Evolutionary conservation across 2,888 invertebrate genomes (phyloP), one percentile per base, ranked within the genome.

Genomic region (Anorthoa munda): DNA sequence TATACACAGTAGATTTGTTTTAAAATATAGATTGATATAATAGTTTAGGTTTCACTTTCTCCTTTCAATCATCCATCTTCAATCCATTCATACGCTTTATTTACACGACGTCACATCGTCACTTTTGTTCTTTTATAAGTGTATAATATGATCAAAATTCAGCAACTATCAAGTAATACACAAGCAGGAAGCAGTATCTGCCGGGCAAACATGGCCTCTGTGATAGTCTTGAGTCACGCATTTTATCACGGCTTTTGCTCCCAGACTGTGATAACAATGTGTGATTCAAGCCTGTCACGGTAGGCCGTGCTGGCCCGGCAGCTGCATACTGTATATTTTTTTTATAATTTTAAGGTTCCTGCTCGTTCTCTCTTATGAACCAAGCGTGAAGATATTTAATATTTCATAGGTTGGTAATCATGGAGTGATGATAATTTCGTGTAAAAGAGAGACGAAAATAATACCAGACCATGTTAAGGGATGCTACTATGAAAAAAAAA

Each of bases 351-450:
- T 21, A 7, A 15, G 7, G 5, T 18, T 31, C 1, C 23, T 73
- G 56, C 26, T 21, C 5, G 0, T 2, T 58, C 45, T 21, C 17
- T 21, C 26, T 45, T 31, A 59, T 11, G 26, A 59, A 64, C 15
- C 15, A 50, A 61, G 50, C 56, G 12, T 76, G 53, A 59, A 50
- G 7, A 55, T 60, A 26, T 39, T 15, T 45, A 48, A 13, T 39
- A 18, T 63, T 64, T 77, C 18, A n/a, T 56, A 67, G 0, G 51
- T 65, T 79, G 74, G 79, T 65, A 61, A 17, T 0, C 0, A 3
- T 67, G 58, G 60, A 45, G 2, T 48, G 4, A 13, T 17, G 23
- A 45, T 39, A 18, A 7, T 21, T n/a, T 81, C 76, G 76, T 77
- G 66, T 59, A 64, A 72, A 46, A 51, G 26, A 9, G 55, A 2